phyloP scores from a whole-genome alignment of 2,113 vertebrate genomes.

The Neoarius graeffei region DNA sequence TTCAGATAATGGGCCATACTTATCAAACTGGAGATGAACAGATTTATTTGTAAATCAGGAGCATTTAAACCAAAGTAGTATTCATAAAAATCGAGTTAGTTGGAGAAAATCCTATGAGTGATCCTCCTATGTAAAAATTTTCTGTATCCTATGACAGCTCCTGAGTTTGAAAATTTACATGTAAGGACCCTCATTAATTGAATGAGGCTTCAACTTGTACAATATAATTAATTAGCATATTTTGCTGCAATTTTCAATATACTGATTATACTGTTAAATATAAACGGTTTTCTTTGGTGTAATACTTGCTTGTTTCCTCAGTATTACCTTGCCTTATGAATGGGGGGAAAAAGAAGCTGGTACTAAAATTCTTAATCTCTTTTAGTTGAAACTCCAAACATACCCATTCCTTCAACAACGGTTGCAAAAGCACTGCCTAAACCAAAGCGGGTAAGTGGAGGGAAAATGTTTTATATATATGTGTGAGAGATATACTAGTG shows the following conservation, averaged over 20 bases:
- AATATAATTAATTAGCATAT: neutral
- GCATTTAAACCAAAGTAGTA: neutral
- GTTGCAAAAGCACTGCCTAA: constrained; percentile 49
- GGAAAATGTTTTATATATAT: too few species aligned
- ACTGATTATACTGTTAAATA: neutral
- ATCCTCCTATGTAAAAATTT: neutral
- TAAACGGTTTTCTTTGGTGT: neutral
- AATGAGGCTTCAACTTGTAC: neutral
- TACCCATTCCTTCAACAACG: constrained; percentile 48
- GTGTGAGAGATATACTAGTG: too few species aligned
- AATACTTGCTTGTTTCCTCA: neutral
- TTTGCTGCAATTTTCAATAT: neutral
- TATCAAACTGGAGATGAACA: neutral
- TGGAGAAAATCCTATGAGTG: neutral
- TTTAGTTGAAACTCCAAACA: constrained; percentile 58
- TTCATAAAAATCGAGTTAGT: neutral
- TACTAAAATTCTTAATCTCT: constrained; percentile 5
- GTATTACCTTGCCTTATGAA: neutral
- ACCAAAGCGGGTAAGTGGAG: constrained; percentile 58
- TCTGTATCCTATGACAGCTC: neutral
- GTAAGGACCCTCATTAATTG: neutral
- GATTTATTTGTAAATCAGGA: neutral
- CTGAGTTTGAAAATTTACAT: neutral
- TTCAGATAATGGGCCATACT: neutral
- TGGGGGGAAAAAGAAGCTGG: neutral